Percentiles rank a stretch among this genome's conserved stretches.
These are phyloP conservation scores for Sebastes taczanowskii DNA, from an alignment of 2,797 vertebrate species.

Conservation along the genomic window DNA sequence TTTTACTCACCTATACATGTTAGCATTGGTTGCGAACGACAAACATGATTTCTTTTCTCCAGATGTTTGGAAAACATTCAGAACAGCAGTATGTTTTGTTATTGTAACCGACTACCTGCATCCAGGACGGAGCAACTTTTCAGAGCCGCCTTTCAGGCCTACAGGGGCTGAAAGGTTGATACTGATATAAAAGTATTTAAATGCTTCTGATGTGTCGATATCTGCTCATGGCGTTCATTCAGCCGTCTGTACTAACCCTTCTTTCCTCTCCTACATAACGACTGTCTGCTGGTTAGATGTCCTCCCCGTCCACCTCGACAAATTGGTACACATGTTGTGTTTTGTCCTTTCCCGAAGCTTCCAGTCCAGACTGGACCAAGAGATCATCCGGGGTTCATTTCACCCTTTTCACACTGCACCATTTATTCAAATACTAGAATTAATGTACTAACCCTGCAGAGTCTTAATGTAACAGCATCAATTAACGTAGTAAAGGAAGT, in stretches of 20 bases:
- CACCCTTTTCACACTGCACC: neutral
- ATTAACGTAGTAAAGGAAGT: neutral
- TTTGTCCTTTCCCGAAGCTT: neutral
- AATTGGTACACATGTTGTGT: neutral
- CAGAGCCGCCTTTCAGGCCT: neutral
- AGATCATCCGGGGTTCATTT: neutral
- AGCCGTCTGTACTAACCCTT: neutral
- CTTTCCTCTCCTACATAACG: neutral
- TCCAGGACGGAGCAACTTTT: neutral
- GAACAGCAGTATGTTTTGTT: neutral
- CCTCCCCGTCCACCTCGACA: neutral
- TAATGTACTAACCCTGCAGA: neutral
- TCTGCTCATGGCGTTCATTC: neutral
- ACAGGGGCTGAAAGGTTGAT: neutral
- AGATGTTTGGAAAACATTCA: neutral
- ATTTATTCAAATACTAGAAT: neutral
- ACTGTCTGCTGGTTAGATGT: constrained; percentile 8
- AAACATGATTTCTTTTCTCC: neutral
- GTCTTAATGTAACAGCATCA: neutral
- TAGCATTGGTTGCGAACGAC: neutral
- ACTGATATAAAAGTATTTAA: neutral
- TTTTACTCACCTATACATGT: neutral
- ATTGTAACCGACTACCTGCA: neutral
- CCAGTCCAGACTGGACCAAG: neutral
- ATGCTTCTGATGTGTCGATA: neutral